Percentiles rank a stretch among this genome's conserved stretches.
These are phyloP conservation scores for Brotula barbata DNA, from an alignment of 2,797 vertebrate genomes.

Conservation along the genomic window DNA sequence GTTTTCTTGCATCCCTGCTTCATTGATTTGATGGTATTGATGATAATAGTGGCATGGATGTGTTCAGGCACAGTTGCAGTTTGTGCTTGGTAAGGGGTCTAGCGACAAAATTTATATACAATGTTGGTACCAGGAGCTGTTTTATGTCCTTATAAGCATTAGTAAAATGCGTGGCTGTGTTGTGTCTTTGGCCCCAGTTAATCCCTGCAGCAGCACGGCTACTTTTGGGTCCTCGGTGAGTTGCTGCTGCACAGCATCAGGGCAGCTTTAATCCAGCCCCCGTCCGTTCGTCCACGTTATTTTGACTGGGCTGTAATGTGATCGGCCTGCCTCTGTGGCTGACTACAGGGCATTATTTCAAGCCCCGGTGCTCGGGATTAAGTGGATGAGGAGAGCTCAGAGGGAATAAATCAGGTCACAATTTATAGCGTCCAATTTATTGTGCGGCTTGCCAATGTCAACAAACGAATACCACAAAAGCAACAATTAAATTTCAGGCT, in stretches of 20 bases:
- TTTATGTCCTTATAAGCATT: too few relatives aligned
- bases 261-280: constrained; percentile 36
- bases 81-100: too few relatives aligned
- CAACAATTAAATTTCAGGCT: too few relatives aligned
- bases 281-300: constrained; percentile 42
- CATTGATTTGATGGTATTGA: constrained; percentile 2
- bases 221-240: constrained; percentile 41
- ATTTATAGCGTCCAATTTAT: too few relatives aligned
- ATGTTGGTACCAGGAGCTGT: too few relatives aligned
- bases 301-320: constrained; percentile 58
- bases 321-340: constrained; percentile 47
- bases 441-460: too few relatives aligned
- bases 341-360: constrained; percentile 62
- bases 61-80: too few relatives aligned
- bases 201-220: constrained; percentile 40
- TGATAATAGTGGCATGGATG: neutral
- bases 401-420: constrained; percentile 58
- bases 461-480: too few relatives aligned
- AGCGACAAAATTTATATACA: too few relatives aligned
- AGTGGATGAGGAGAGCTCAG: constrained; percentile 48
- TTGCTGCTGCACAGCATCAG: constrained; percentile 33
- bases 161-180: too few relatives aligned
- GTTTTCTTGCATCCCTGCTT: neutral
- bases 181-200: constrained; percentile 10
- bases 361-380: constrained; percentile 63